These are phyloP conservation scores for Hyles euphorbiae DNA, from an alignment of 1,140 invertebrate genomes.

Conservation along the genomic window DNA sequence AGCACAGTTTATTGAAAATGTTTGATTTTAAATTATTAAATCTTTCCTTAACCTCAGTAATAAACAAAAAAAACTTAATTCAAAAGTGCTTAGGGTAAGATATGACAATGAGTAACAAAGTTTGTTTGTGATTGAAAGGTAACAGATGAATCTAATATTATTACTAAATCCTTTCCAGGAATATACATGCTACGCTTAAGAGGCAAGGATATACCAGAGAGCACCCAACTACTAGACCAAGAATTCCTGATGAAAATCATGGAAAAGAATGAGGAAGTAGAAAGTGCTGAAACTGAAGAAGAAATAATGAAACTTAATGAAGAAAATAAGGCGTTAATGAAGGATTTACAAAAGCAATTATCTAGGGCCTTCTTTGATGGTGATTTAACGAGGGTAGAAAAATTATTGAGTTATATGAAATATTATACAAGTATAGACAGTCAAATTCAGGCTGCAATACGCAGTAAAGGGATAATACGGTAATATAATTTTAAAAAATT, in stretches of 20 bases:
- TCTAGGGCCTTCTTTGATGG: conserved; percentile 78
- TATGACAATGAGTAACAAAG: no score
- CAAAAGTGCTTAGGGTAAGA: no score
- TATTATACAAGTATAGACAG: conserved; percentile 88
- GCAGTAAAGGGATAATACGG: conserved; percentile 81
- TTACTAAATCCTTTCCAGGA: conserved; percentile 36
- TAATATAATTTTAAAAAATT: conserved; percentile 34
- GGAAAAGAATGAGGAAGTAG: conserved; percentile 91
- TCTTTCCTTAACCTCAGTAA: no score
- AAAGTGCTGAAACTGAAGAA: conserved; percentile 77
- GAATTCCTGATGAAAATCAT: conserved; percentile 91
- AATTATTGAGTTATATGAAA: conserved; percentile 84
- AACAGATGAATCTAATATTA: no score
- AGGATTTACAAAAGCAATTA: conserved; percentile 75
- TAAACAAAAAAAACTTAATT: no score
- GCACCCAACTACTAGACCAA: conserved; percentile 80
- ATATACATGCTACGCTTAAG: conserved; percentile 83
- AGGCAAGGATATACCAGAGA: conserved; percentile 82
- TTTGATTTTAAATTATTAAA: no score
- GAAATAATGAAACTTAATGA: conserved; percentile 79
- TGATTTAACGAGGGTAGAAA: conserved; percentile 78
- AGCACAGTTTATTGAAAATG: no score
- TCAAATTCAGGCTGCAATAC: conserved; percentile 83
- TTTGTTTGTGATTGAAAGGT: no score
- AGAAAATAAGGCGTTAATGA: conserved; percentile 77